Base-by-base conservation (phyloP, 1,140 invertebrate species). In the Drosophila littoralis region DNA sequence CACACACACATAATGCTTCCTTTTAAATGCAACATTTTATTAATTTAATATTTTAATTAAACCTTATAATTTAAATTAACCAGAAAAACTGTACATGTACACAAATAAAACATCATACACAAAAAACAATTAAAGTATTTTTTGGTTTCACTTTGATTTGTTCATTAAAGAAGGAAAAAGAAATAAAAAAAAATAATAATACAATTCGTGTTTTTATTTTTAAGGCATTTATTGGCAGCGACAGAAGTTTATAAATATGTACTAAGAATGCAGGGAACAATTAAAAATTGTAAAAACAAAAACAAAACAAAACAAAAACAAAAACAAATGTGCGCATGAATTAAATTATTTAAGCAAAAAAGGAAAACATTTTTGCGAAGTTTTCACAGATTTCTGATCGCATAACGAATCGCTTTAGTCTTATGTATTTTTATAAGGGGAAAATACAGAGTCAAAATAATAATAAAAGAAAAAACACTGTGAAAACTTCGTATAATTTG, bases 11-110 rank as follows among this genome's bases (percentile, higher is more conserved):
- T 83, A 81, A 89, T 89, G 84, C 84, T 89, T 89, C 84, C 84
- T 89, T 85, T 88, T 80, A 89, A 89, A 89, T 89, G 77, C 75
- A 89, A 89, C 84, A 89, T 89, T 89, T 89, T 84, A 78, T 72
- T 79, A 80, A 73, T 81, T 85, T 85, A 85, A 78, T 81, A 36
- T 46, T 80, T 88, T 83, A 80, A 80, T 83, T 88, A 75, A 64
- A 80, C 58, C 57, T 28, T 70, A 59, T 65, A 80, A 77, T 89
- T 71, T 74, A 88, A 88, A 74, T 69, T 83, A 79, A 89, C 71
- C 63, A 76, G 43, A 65, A 51, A 80, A 52, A 58, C 51, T 86
- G 79, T 88, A 85, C 80, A 63, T 85, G 67, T 84, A 83, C 83
- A 88, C 83, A 67, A 88, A 86, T 83, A 86, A 88, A 88, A 75